These are phyloP conservation scores for Budorcas taxicolor DNA, from an alignment of 2,113 vertebrate genomes.

Conservation along the genomic window DNA sequence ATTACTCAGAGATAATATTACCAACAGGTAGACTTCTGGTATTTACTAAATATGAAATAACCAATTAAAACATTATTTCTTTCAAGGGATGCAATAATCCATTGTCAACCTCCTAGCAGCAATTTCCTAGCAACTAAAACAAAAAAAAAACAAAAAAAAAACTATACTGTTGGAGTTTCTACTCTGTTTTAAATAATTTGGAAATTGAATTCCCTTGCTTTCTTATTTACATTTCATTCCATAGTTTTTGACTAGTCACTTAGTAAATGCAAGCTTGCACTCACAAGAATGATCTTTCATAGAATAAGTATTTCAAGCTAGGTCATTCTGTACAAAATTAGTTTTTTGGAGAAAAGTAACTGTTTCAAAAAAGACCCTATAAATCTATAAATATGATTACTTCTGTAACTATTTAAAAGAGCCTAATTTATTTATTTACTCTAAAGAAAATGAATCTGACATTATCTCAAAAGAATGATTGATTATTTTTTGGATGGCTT, in stretches of 20 bases:
- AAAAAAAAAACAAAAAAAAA: not conserved
- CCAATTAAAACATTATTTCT: not conserved
- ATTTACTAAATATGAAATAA: not conserved
- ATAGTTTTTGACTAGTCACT: not conserved
- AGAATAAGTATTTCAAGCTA: not conserved
- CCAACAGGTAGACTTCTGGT: not conserved
- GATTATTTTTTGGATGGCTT: not conserved
- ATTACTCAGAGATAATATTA: not conserved
- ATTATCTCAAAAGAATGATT: not conserved
- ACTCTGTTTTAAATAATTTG: not conserved
- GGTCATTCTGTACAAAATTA: not conserved
- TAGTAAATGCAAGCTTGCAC: not conserved
- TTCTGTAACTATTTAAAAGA: constrained; percentile 24
- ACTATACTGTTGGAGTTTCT: not conserved
- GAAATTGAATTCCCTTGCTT: not conserved
- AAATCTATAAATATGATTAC: not conserved
- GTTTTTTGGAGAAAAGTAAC: not conserved
- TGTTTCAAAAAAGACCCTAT: not conserved
- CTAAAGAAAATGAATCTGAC: not conserved
- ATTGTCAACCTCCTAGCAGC: not conserved
- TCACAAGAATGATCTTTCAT: not conserved
- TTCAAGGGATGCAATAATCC: not conserved
- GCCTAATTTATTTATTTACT: not conserved
- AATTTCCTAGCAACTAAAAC: not conserved
- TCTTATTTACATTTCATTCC: not conserved